Conservation (phyloP, 2,888 invertebrate species). For the Pseudococcus jackbeardsleyi region DNA sequence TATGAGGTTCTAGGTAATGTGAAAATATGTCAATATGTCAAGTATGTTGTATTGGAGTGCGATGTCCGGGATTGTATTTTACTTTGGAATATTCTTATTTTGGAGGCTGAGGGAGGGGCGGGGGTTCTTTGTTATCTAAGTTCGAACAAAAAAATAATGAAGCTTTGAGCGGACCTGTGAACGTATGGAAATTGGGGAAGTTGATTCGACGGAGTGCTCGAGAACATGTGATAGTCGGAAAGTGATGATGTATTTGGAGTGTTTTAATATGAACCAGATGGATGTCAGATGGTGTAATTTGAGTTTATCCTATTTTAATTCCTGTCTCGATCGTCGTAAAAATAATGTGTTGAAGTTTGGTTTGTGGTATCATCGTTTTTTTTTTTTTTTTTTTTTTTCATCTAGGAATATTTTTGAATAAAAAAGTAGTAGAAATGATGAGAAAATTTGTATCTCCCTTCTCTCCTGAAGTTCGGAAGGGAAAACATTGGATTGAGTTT, state of each 20-base stretch:
- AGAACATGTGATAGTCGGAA: too few species aligned
- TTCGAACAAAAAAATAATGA: too few species aligned
- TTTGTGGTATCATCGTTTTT: not conserved
- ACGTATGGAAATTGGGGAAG: not conserved
- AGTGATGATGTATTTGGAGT: not conserved
- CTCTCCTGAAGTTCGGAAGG: too few species aligned
- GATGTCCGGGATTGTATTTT: not conserved
- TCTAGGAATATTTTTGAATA: too few species aligned
- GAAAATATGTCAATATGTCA: conserved; percentile 12
- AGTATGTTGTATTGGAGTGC: not conserved
- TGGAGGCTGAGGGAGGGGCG: too few species aligned
- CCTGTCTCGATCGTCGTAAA: not conserved
- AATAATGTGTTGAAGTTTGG: not conserved
- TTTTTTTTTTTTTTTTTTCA: too few species aligned
- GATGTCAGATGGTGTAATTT: not conserved
- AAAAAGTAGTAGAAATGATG: too few species aligned
- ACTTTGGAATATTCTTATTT: not conserved
- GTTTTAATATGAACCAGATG: not conserved
- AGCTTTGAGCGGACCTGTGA: too few species aligned
- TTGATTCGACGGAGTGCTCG: not conserved
- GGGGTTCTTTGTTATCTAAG: too few species aligned
- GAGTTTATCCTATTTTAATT: not conserved
- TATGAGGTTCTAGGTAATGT: not conserved
- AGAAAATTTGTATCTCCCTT: too few species aligned
- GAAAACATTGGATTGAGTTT: too few species aligned